A percentile compares a stretch with the other conserved stretches of the same genome.
Conservation (phyloP, 2,888 invertebrate species). For the Hermaeophaga mercurialis region DNA sequence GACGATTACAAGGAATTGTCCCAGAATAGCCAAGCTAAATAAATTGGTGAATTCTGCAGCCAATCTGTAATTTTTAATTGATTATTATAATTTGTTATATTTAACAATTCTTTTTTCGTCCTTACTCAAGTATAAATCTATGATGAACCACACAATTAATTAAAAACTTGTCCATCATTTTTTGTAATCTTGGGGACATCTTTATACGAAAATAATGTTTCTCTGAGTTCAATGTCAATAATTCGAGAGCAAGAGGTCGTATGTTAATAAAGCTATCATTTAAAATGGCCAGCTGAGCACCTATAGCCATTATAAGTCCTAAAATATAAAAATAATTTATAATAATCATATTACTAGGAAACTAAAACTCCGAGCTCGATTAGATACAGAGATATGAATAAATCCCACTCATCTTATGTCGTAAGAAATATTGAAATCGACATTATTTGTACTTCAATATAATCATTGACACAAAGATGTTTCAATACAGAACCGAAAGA, state of each 20-base stretch:
- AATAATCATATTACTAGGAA: neutral
- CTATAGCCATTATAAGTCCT: neutral
- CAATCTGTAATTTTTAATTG: too few relatives aligned
- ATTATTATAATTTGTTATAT: too few relatives aligned
- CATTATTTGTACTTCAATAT: too few relatives aligned
- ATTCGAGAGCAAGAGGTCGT: neutral
- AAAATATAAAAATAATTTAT: neutral
- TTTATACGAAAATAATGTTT: neutral
- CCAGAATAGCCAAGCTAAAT: neutral
- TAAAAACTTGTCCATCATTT: neutral
- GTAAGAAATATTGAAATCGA: too few relatives aligned
- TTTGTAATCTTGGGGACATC: neutral
- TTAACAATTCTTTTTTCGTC: too few relatives aligned
- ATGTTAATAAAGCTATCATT: neutral
- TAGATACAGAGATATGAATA: too few relatives aligned
- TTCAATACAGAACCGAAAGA: too few relatives aligned
- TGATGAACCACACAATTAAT: neutral
- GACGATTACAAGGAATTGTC: neutral
- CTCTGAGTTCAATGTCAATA: neutral
- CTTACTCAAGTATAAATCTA: neutral
- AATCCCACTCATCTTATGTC: too few relatives aligned
- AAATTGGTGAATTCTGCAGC: neutral
- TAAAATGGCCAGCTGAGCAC: neutral
- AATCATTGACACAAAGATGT: too few relatives aligned
- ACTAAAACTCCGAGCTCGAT: too few relatives aligned